phyloP scores from a whole-genome alignment of 2,113 vertebrate species.

The Archocentrus centrarchus region DNA sequence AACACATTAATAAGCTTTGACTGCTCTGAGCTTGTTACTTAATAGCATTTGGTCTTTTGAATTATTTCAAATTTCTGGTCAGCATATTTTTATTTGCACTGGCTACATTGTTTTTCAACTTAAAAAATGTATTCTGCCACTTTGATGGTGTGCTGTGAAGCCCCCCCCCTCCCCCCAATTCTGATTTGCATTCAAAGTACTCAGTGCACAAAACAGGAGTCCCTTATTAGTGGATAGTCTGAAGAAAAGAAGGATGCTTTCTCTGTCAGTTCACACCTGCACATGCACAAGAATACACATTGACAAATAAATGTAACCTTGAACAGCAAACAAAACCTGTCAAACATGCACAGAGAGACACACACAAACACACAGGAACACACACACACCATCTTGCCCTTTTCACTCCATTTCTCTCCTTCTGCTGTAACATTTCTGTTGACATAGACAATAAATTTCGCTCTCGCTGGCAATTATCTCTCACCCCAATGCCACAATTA shows the following conservation, averaged over 20 bases:
- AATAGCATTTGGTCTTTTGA: background rate
- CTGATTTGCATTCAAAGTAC: background rate
- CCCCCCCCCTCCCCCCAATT: too few species aligned
- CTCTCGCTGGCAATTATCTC: conserved; percentile 30
- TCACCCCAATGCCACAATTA: conserved; percentile 42
- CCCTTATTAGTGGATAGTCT: conserved; percentile 27
- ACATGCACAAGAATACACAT: background rate
- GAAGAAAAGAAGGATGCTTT: background rate
- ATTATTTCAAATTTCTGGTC: conserved; percentile 14
- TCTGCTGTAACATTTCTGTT: conserved; percentile 36
- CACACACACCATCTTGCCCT: background rate
- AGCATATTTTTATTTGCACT: background rate
- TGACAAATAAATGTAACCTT: background rate
- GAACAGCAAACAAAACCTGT: background rate
- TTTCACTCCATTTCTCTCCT: conserved; percentile 18
- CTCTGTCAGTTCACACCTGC: background rate
- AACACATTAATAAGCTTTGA: conserved; percentile 29
- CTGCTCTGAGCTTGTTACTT: conserved; percentile 23
- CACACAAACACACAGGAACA: background rate
- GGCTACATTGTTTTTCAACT: background rate
- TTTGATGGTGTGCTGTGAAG: background rate
- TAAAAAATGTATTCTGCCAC: conserved; percentile 31
- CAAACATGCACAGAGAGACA: background rate
- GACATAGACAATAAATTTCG: conserved; percentile 43
- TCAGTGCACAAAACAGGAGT: background rate